Conservation (phyloP, 2,113 vertebrate species). For the Laticauda laticaudata region DNA sequence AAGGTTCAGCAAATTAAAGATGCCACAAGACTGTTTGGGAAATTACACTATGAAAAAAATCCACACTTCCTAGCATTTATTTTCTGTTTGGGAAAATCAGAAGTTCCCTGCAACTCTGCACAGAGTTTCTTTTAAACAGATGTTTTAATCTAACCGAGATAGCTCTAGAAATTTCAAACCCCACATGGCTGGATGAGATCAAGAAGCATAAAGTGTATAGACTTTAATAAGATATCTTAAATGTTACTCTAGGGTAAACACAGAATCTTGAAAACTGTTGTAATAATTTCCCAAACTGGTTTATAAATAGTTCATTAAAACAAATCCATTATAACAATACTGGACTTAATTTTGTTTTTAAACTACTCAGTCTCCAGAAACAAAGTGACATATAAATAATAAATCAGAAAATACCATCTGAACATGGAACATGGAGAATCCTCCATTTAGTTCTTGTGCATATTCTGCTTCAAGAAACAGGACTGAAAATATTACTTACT, state of each 20-base stretch:
- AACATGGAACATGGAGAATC: neutral
- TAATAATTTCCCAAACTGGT: neutral
- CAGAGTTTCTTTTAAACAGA: neutral
- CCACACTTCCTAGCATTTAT: neutral
- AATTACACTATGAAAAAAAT: neutral
- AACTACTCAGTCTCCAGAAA: neutral
- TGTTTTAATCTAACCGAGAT: neutral
- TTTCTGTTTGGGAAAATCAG: neutral
- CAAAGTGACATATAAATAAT: neutral
- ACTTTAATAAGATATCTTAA: neutral
- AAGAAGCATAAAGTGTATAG: neutral
- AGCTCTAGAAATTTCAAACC: neutral
- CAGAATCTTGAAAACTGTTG: neutral
- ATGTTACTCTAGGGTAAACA: neutral
- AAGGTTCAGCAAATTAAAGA: neutral
- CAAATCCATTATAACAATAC: neutral
- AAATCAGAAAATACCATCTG: neutral
- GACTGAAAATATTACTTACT: neutral
- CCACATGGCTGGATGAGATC: neutral
- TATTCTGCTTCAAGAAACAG: neutral
- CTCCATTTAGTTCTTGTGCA: neutral
- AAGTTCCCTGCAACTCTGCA: neutral
- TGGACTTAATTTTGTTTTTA: neutral
- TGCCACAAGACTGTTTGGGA: neutral
- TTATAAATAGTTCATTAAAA: neutral